Evolutionary conservation across 37 sponge, comb jelly and placozoan genomes (phyloP).

Genomic region (Geodia barretti): DNA sequence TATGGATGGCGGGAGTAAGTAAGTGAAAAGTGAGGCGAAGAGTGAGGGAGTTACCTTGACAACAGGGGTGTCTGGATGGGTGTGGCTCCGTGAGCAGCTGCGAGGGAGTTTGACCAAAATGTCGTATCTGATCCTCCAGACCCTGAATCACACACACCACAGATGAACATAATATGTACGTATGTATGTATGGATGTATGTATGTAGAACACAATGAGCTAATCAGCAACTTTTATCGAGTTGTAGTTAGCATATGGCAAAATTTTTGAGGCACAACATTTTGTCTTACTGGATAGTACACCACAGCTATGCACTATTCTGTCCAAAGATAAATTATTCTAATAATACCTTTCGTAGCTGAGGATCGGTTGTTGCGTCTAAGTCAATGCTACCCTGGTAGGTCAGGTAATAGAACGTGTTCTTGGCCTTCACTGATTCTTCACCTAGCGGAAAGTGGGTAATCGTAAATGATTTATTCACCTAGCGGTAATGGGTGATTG

Average conservation of each 20-base stretch:
- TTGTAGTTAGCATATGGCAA: not conserved
- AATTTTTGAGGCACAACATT: not conserved
- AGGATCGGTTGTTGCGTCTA: slow-evolving; percentile 58
- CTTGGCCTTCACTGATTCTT: slow-evolving; percentile 67
- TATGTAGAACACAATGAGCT: no score
- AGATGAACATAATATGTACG: not conserved
- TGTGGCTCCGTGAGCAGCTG: slow-evolving; percentile 87
- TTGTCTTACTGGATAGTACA: no score
- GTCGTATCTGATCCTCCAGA: slow-evolving; percentile 81
- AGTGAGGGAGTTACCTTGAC: slow-evolving; percentile 4
- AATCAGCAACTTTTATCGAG: no score
- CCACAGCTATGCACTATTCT: no score
- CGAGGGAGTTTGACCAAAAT: slow-evolving; percentile 89
- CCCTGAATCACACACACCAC: slow-evolving; percentile 38
- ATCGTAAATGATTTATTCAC: no score
- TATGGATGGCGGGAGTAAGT: no score
- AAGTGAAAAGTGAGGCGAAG: not conserved
- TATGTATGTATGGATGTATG: no score
- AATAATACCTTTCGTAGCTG: slow-evolving; percentile 40
- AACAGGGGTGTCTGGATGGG: slow-evolving; percentile 51
- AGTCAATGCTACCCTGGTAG: slow-evolving; percentile 76
- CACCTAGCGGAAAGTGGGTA: no score
- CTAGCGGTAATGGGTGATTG: no score
- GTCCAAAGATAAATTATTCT: not conserved
- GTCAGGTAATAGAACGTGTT: slow-evolving; percentile 92